Conservation (phyloP, 2,113 vertebrate genomes). For the Tricholaema leucomelas region DNA sequence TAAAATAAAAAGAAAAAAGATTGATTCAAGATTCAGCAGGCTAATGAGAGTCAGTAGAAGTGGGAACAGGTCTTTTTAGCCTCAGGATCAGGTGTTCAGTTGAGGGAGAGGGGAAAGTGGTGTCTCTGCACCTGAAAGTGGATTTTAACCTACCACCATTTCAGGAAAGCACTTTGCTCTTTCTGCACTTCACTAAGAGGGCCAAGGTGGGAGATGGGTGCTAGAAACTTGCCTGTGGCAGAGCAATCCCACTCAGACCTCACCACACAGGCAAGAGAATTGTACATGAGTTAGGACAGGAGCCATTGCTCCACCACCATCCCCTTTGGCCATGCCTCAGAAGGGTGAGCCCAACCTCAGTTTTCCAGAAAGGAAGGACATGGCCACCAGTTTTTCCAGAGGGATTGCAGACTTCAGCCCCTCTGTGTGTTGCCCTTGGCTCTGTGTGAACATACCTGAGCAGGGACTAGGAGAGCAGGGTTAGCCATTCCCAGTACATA, state of each 20-base stretch:
- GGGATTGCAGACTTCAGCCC: background rate
- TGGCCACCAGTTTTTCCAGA: background rate
- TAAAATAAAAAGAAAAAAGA: background rate
- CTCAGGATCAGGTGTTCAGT: background rate
- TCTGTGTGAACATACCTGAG: rapidly evolving
- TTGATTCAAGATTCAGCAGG: background rate
- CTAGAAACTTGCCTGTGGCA: background rate
- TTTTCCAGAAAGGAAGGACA: background rate
- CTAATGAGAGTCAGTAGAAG: background rate
- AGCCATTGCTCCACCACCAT: rapidly evolving
- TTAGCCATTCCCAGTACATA: rapidly evolving
- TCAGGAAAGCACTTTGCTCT: background rate
- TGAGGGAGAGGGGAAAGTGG: background rate
- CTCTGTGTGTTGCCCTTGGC: background rate
- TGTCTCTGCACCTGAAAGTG: background rate
- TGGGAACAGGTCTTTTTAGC: background rate
- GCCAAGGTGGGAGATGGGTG: background rate
- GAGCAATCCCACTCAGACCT: background rate
- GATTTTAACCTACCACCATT: background rate
- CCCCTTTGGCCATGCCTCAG: background rate
- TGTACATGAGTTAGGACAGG: rapidly evolving
- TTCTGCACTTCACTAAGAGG: background rate
- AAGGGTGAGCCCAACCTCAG: rapidly evolving
- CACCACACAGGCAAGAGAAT: rapidly evolving
- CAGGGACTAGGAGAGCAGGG: rapidly evolving